Base-by-base conservation (phyloP, 2,888 invertebrate species). In the Corbicula japonica region DNA sequence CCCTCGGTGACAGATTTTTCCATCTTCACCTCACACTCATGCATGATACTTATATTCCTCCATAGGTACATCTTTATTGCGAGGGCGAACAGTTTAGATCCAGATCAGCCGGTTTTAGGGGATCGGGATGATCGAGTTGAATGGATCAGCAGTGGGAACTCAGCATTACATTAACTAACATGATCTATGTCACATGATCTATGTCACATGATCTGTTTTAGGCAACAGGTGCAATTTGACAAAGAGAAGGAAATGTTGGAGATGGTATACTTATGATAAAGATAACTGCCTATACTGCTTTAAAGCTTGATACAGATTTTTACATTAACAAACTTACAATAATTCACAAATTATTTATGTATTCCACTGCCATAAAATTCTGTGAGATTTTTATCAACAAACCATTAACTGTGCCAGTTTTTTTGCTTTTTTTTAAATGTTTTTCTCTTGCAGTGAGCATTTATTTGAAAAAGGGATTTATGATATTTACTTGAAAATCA, bases 151-250 rank as follows among this genome's bases (percentile, higher is more conserved):
- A n/a, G n/a, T n/a, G n/a, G n/a, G n/a, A n/a, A n/a, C 41, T 18
- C 41, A 12, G 18, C 15, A 18, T 10, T 41, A 41, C 10, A 41
- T 10, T 41, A 41, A 12, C 10, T 10, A 18, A 41, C 41, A 41
- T 12, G 18, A 41, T 18, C 41, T 41, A 12, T 41, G 18, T 12
- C 41, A 41, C 41, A 12, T 12, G 18, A 12, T 18, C 10, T 41
- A 41, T 54, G 54, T 54, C 54, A 54, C 54, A 30, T 54, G 54
- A 54, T 34, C 54, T 3, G 28, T 23, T 23, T 28, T 32, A 15
- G n/a, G n/a, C 54, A 30, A n/a, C 54, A 54, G 54, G 54, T 54
- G 54, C 54, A 54, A n/a, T 54, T 54, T 18, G n/a, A 54, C 54
- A 54, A 54, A 54, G 54, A n/a, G 3, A 32, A 23, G 23, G 32